phyloP scores from a whole-genome alignment of 2,888 invertebrate genomes.

The Holacanthella duospinosa region DNA sequence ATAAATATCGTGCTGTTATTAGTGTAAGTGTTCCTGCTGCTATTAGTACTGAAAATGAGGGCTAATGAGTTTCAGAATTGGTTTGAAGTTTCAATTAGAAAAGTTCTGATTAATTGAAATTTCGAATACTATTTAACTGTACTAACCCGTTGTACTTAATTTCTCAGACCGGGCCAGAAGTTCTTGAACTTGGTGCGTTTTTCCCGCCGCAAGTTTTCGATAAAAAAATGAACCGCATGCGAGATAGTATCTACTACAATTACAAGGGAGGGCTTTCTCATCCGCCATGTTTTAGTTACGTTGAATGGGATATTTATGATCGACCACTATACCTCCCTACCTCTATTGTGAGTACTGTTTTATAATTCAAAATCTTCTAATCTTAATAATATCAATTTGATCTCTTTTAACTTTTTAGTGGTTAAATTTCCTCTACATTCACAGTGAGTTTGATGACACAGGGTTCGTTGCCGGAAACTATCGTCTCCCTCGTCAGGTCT shows the following conservation, averaged over 20 bases:
- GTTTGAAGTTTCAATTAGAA: too few species aligned
- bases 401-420: conserved; percentile 5
- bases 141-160: too few species aligned
- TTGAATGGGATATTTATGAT: not conserved
- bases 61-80: too few species aligned
- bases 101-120: too few species aligned
- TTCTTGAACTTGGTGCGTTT: not conserved
- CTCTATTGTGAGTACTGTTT: not conserved
- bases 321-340: not conserved
- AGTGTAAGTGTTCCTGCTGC: not conserved
- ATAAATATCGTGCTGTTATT: not conserved
- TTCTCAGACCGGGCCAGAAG: not conserved
- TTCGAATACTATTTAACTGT: too few species aligned
- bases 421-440: conserved; percentile 10
- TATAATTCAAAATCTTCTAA: not conserved
- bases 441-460: conserved; percentile 3
- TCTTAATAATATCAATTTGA: not conserved
- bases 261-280: not conserved
- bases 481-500: not conserved
- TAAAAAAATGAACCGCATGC: not conserved
- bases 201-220: not conserved
- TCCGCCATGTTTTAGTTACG: not conserved
- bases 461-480: conserved; percentile 7
- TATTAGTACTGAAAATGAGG: too few species aligned
- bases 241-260: not conserved